These are phyloP conservation scores for Cynopterus brachyotis DNA, from an alignment of 2,113 vertebrate species.

Conservation along the genomic window DNA sequence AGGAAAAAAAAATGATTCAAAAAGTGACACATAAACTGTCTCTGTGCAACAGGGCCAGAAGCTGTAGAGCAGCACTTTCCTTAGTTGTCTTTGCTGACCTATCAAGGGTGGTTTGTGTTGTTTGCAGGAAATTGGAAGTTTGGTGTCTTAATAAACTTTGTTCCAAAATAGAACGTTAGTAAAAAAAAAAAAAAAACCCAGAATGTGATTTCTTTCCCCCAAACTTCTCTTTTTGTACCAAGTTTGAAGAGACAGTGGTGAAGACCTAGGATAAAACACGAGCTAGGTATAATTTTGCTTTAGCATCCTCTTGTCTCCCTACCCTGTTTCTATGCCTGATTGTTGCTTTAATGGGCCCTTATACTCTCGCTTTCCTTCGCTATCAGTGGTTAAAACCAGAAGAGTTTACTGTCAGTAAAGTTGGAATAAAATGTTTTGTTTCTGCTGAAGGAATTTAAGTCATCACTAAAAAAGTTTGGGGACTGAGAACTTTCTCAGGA, in stretches of 20 bases:
- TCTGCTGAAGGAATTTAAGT: not conserved
- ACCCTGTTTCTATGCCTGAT: not conserved
- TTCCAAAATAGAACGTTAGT: not conserved
- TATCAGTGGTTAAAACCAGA: not conserved
- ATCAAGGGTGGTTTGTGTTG: not conserved
- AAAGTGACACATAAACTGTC: not conserved
- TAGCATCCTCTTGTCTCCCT: not conserved
- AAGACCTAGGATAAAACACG: not conserved
- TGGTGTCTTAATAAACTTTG: not conserved
- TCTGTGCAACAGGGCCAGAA: not conserved
- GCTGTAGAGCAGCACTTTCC: not conserved
- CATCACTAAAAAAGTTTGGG: not conserved
- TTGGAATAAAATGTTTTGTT: not conserved
- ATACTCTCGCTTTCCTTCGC: not conserved
- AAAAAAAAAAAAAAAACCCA: no score
- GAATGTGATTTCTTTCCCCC: not conserved
- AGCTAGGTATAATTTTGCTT: not conserved
- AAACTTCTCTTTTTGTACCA: not conserved
- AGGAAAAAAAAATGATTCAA: not conserved
- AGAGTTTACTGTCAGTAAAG: not conserved
- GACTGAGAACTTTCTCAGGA: not conserved
- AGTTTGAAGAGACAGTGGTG: not conserved
- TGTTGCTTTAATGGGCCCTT: not conserved
- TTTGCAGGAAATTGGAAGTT: not conserved
- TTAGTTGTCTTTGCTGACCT: not conserved